These are phyloP conservation scores for Odobenus rosmarus DNA, from an alignment of 2,113 vertebrate genomes.

Conservation along the genomic window DNA sequence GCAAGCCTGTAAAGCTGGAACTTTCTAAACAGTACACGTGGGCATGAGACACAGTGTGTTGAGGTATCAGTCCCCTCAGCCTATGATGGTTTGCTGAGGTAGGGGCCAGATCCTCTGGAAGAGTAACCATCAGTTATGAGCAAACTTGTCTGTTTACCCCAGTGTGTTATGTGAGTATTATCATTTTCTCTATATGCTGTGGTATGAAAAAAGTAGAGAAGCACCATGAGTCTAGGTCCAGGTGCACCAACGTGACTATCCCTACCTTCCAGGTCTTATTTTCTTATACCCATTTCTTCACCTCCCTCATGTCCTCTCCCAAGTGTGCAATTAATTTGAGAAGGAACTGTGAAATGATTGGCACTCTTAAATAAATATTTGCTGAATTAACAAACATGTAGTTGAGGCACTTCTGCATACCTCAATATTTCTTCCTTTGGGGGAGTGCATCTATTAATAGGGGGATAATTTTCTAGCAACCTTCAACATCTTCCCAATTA, in stretches of 20 bases:
- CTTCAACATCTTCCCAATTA: neutral
- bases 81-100: neutral
- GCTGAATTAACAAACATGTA: neutral
- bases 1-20: neutral
- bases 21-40: neutral
- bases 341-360: neutral
- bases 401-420: neutral
- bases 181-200: neutral
- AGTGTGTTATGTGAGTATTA: neutral
- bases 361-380: neutral
- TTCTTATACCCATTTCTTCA: neutral
- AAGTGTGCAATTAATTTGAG: neutral
- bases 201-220: neutral
- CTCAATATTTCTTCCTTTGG: neutral
- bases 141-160: neutral
- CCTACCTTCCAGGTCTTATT: neutral
- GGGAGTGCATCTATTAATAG: neutral
- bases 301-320: neutral
- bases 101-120: neutral
- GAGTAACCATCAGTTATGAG: too few relatives aligned
- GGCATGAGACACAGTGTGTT: too few relatives aligned
- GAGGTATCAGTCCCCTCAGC: neutral
- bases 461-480: neutral
- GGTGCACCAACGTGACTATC: accelerated
- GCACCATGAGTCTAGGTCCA: neutral